Conservation (phyloP, 1,140 invertebrate species). For the Trigoniulus corallinus region DNA sequence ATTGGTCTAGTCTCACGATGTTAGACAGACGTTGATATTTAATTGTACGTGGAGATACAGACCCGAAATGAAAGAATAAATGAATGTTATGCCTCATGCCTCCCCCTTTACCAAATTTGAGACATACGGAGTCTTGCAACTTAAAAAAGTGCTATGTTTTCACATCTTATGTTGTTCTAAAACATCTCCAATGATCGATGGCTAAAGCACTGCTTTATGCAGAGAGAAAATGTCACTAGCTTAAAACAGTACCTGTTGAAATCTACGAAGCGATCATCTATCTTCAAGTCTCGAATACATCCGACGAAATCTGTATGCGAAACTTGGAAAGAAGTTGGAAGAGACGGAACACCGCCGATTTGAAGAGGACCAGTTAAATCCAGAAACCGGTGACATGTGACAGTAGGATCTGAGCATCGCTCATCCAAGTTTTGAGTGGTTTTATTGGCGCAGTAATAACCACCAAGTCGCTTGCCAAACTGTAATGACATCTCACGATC, state of each 20-base stretch:
- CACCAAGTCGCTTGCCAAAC: slow-evolving; percentile 49
- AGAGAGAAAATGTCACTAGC: neutral
- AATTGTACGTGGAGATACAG: too few species aligned
- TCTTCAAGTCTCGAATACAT: slow-evolving; percentile 74
- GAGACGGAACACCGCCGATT: slow-evolving; percentile 75
- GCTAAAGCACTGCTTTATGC: slow-evolving; percentile 3
- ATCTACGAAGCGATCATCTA: slow-evolving; percentile 78
- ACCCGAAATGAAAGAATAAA: neutral
- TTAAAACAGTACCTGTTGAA: slow-evolving; percentile 49
- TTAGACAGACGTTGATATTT: too few species aligned
- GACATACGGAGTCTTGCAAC: too few species aligned
- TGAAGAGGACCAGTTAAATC: slow-evolving; percentile 91
- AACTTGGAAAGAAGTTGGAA: slow-evolving; percentile 55
- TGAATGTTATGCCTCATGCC: neutral
- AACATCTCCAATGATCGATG: neutral
- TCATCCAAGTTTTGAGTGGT: slow-evolving; percentile 49
- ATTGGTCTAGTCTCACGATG: too few species aligned
- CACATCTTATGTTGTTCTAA: too few species aligned
- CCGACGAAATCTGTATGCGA: slow-evolving; percentile 71
- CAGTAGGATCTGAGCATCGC: slow-evolving; percentile 63
- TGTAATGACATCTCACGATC: slow-evolving; percentile 67
- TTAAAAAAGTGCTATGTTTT: too few species aligned
- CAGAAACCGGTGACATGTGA: slow-evolving; percentile 85
- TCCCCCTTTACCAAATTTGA: too few species aligned
- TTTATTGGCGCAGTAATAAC: slow-evolving; percentile 65